phyloP scores from a whole-genome alignment of 2,888 invertebrate species.

The Caradrina kadenii region DNA sequence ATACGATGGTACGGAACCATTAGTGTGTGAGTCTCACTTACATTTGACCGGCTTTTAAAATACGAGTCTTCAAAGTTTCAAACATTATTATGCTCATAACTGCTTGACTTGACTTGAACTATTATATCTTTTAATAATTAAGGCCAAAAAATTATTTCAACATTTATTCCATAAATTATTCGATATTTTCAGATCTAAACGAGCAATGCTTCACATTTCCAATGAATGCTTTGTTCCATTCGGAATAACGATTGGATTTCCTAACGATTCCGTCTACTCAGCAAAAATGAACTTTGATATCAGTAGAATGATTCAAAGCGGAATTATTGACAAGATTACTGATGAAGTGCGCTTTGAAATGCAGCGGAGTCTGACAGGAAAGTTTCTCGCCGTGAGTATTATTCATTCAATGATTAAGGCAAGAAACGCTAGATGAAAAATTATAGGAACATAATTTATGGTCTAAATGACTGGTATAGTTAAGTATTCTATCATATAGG shows the following conservation, averaged over 20 bases:
- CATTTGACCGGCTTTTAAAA: too few relatives aligned
- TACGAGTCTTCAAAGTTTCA: too few relatives aligned
- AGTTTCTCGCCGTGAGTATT: constrained; percentile 91
- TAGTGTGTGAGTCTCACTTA: too few relatives aligned
- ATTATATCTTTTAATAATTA: too few relatives aligned
- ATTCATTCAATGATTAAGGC: background rate
- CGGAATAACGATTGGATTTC: constrained; percentile 92
- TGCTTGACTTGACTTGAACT: too few relatives aligned
- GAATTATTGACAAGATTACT: constrained; percentile 92
- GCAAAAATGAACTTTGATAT: constrained; percentile 91
- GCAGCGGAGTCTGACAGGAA: constrained; percentile 91
- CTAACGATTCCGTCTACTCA: constrained; percentile 92
- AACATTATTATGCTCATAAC: too few relatives aligned
- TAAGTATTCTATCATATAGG: too few relatives aligned
- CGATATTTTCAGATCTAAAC: constrained; percentile 85
- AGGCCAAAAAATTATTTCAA: background rate
- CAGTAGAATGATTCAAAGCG: constrained; percentile 92
- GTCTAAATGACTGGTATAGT: too few relatives aligned
- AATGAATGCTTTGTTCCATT: constrained; percentile 94
- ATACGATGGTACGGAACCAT: too few relatives aligned
- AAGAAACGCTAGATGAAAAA: too few relatives aligned
- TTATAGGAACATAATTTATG: too few relatives aligned
- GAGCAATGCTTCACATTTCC: constrained; percentile 93
- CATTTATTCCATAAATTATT: background rate
- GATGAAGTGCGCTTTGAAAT: constrained; percentile 94